phyloP scores from a whole-genome alignment of 2,797 vertebrate species.

The Spea hammondii region DNA sequence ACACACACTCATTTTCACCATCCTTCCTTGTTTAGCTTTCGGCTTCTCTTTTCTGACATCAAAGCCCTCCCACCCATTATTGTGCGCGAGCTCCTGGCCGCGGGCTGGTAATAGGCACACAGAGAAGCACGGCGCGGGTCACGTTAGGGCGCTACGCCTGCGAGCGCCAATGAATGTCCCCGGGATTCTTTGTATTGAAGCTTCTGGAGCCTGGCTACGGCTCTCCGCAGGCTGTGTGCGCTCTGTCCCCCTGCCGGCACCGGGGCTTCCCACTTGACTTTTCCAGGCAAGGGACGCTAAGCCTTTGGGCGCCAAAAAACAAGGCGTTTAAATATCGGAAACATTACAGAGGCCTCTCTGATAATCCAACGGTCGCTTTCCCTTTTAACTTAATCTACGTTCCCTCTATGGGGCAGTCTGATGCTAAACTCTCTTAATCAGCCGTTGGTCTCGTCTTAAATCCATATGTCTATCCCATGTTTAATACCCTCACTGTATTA shows the following conservation, averaged over 20 bases:
- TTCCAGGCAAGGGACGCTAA: background rate
- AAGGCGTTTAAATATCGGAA: too few species aligned
- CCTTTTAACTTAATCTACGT: too few species aligned
- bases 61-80: conserved; percentile 85
- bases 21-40: conserved; percentile 63
- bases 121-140: conserved; percentile 95
- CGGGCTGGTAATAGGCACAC: conserved; percentile 90
- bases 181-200: conserved; percentile 79
- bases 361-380: too few species aligned
- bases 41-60: conserved; percentile 88
- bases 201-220: conserved; percentile 81
- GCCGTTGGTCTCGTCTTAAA: too few species aligned
- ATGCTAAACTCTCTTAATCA: too few species aligned
- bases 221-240: background rate
- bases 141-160: conserved; percentile 81
- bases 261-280: background rate
- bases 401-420: too few species aligned
- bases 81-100: conserved; percentile 87
- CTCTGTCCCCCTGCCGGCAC: conserved; percentile 45
- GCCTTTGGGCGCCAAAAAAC: too few species aligned
- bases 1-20: background rate
- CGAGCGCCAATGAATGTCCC: conserved; percentile 70
- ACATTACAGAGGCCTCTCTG: too few species aligned
- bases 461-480: too few species aligned
- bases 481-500: too few species aligned